Conservation (phyloP, 2,888 invertebrate genomes). For the Drosophila fulvimacula region DNA sequence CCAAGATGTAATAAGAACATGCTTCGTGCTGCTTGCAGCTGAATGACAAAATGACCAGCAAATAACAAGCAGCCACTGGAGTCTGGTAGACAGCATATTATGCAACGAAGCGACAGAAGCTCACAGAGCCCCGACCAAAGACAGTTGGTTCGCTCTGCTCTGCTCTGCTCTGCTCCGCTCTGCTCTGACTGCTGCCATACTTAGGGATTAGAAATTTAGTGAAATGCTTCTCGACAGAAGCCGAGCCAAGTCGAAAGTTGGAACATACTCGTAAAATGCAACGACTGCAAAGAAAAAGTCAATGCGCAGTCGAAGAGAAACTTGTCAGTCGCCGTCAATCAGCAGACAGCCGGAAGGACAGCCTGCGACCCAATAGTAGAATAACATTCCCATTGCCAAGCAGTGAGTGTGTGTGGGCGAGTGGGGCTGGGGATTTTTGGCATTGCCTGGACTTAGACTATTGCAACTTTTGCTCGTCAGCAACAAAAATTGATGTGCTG, state of each 20-base stretch:
- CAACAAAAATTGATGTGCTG: slow-evolving; percentile 82
- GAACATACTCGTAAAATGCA: slow-evolving; percentile 77
- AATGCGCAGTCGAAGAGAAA: slow-evolving; percentile 81
- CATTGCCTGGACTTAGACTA: slow-evolving; percentile 52
- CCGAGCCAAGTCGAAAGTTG: slow-evolving; percentile 55
- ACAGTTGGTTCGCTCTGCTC: slow-evolving; percentile 56
- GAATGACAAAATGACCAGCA: slow-evolving; percentile 74
- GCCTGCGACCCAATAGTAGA: slow-evolving; percentile 69
- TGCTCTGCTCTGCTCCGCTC: slow-evolving; percentile 68
- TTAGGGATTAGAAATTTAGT: slow-evolving; percentile 81
- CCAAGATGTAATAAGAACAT: slow-evolving; percentile 74
- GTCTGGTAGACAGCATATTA: slow-evolving; percentile 46
- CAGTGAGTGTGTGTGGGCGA: slow-evolving; percentile 1
- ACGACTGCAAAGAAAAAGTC: slow-evolving; percentile 76
- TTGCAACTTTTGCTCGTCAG: slow-evolving; percentile 81
- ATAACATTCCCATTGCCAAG: slow-evolving; percentile 62
- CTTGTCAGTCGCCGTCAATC: slow-evolving; percentile 81
- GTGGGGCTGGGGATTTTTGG: slow-evolving; percentile 29
- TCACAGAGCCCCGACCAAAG: slow-evolving; percentile 57
- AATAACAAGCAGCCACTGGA: slow-evolving; percentile 13
- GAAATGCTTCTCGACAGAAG: slow-evolving; percentile 70
- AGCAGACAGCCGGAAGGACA: slow-evolving; percentile 65
- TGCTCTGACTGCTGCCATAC: slow-evolving; percentile 77
- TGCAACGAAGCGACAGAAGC: slow-evolving; percentile 53
- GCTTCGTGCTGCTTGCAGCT: slow-evolving; percentile 20